A percentile compares a stretch with the other conserved stretches of the same genome.
These are phyloP conservation scores for Drosophila kuntzei DNA, from an alignment of 2,888 invertebrate genomes.

Conservation along the genomic window DNA sequence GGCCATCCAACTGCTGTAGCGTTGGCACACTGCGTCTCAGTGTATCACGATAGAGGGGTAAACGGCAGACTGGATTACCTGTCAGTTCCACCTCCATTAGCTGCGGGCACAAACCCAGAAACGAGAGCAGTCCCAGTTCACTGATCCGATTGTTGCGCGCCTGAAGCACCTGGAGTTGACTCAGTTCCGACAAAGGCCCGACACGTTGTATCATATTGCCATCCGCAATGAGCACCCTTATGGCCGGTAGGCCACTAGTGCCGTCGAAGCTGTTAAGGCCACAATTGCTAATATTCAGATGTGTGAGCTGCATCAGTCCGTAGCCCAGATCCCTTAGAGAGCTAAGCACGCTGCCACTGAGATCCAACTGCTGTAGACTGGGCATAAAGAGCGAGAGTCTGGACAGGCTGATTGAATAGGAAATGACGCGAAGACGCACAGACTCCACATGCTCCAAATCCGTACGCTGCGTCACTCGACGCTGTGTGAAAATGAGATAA, in stretches of 20 bases:
- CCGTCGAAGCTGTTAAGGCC: conserved; percentile 89
- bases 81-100: conserved; percentile 87
- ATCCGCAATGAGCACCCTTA: conserved; percentile 88
- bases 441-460: conserved; percentile 87
- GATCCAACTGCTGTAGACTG: conserved; percentile 87
- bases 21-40: conserved; percentile 84
- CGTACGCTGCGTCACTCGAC: conserved; percentile 85
- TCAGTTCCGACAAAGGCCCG: conserved; percentile 88
- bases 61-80: conserved; percentile 85
- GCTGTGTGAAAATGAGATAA: conserved; percentile 62
- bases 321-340: conserved; percentile 90
- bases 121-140: conserved; percentile 82
- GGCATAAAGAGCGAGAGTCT: conserved; percentile 88
- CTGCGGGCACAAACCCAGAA: conserved; percentile 85
- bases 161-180: conserved; percentile 86
- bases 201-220: conserved; percentile 88
- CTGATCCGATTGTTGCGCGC: conserved; percentile 83
- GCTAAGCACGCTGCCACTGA: conserved; percentile 89
- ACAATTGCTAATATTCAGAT: conserved; percentile 88
- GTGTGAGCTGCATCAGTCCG: conserved; percentile 86
- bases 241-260: conserved; percentile 88
- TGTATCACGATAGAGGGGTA: conserved; percentile 82
- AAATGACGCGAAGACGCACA: conserved; percentile 88
- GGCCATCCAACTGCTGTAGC: conserved; percentile 85
- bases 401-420: conserved; percentile 88